Base-by-base conservation (phyloP, 2,888 invertebrate species). In the Aradus depressus region DNA sequence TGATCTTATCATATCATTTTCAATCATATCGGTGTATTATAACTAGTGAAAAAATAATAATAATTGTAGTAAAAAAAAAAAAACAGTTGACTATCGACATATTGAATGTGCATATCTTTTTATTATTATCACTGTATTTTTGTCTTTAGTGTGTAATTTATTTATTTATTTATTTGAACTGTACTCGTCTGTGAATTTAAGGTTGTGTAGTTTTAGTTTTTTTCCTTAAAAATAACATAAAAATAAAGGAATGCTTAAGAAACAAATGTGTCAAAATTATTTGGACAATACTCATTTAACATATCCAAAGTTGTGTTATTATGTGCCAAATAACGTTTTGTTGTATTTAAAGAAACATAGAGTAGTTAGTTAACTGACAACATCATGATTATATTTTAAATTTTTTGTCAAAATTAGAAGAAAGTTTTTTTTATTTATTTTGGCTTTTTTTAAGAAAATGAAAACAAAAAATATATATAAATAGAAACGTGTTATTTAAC, bases 321-420 rank as follows among this genome's bases (percentile, higher is more conserved):
- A 42, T 53, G 56, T 56, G 56, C 56, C 56, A 56, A 56, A 53
- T 35, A n/a, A n/a, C n/a, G n/a, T n/a, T 31, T n/a, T 26, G 16
- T 26, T 16, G 22, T 23, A 42, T n/a, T 28, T 31, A 28, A 25
- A 21, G n/a, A n/a, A n/a, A n/a, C n/a, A n/a, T n/a, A n/a, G n/a
- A n/a, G n/a, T n/a, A n/a, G n/a, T n/a, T n/a, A n/a, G 14, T 41
- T 49, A 52, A 56, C 53, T 56, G 56, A 56, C 56, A 53, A 53
- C 56, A 56, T 53, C 56, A 56, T 47, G 50, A 52, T 50, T 26
- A 28, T 16, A 25, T 42, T 12, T 4, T 42, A 42, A 42, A 42
- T 23, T 35, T 47, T 12, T 47, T 37, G 35, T 47, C 47, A 19
- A 47, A 47, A n/a, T n/a, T 44, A 3, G 35, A 38, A 47, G 47